Base-by-base conservation (phyloP, 2,888 invertebrate species). In the Pegoplata infirma region DNA sequence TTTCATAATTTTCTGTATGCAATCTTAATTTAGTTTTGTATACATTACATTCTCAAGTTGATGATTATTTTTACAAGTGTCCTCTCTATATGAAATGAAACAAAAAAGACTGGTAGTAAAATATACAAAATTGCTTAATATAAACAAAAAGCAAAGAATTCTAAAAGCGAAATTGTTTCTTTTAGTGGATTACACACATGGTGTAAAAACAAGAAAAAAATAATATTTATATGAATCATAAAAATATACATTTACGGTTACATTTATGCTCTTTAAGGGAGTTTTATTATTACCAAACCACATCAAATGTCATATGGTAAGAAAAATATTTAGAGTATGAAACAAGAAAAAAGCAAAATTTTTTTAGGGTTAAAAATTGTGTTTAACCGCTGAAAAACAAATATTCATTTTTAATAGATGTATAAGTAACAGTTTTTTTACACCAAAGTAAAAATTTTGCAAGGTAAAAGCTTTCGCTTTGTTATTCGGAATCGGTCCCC, bases 11-110 rank as follows among this genome's bases (percentile, higher is more conserved):
- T 68, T 53, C 36, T 55, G 8, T 12, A 66, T 63, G 28, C 59
- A 23, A 25, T 58, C 25, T 53, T n/a, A n/a, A n/a, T n/a, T 40
- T 46, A 40, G 51, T 36, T 14, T 47, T 46, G n/a, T 44, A 36
- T n/a, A 58, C 36, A 36, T 40, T 12, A 40, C n/a, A 40, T 40
- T 40, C 36, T 68, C 67, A 72, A 56, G 47, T 21, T 66, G 53
- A 66, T 75, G 78, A 79, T 79, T 79, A 67, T 74, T 74, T 71
- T 66, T 46, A 71, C 78, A 79, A 79, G 71, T 79, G 78, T 71
- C 78, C 66, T 75, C 23, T 17, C 21, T 36, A 6, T 32, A 2
- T 2, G 12, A 32, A 32, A 40, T n/a, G 5, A 40, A 40, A 5
- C 10, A 40, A 5, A 40, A n/a, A 40, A 7, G 32, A 40, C n/a